Evolutionary conservation across 2,888 invertebrate species (phyloP), one percentile per base, ranked within the genome.

Genomic region (Acrobasis consociella): DNA sequence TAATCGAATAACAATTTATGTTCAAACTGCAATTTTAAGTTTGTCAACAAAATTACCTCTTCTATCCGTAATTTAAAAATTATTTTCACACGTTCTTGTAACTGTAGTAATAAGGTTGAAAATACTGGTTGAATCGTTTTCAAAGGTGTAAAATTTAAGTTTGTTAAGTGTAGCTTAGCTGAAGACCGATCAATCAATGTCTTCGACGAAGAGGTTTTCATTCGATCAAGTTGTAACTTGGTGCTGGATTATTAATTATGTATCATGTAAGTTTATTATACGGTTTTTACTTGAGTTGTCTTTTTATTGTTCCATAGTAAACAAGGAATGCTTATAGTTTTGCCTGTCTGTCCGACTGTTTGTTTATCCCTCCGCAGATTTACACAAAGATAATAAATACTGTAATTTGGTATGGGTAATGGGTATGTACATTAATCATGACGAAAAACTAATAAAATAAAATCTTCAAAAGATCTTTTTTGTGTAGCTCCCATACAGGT

Each of bases 111-210:
- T 62, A 62, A 62, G 49, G 62, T 55, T 62, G 49, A 62, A 49
- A 49, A 31, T 62, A 8, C 9, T 0, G n/a, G 9, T 37, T 15
- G n/a, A 15, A 37, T 9, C 3, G n/a, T 46, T 49, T 62, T 49
- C 17, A 49, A 38, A 53, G 13, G 31, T 46, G 55, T 38, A 49
- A 13, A 37, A 37, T 55, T 37, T 55, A 62, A 53, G 55, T 56
- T 55, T 37, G 62, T 49, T 10, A 49, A 49, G 31, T 55, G 51
- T 11, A 49, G 60, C 50, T 46, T 42, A 58, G 37, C 63, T 62
- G 64, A 64, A 65, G 63, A 49, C 51, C 56, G 51, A 68, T 70
- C 67, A 55, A 66, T 70, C 70, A 69, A 67, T 49, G 70, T 69
- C 70, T 16, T 11, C 16, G 9, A 59, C 53, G 65, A 58, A 65